These are phyloP conservation scores for Hemiscyllium ocellatum DNA, from an alignment of 2,113 vertebrate genomes.

Conservation along the genomic window DNA sequence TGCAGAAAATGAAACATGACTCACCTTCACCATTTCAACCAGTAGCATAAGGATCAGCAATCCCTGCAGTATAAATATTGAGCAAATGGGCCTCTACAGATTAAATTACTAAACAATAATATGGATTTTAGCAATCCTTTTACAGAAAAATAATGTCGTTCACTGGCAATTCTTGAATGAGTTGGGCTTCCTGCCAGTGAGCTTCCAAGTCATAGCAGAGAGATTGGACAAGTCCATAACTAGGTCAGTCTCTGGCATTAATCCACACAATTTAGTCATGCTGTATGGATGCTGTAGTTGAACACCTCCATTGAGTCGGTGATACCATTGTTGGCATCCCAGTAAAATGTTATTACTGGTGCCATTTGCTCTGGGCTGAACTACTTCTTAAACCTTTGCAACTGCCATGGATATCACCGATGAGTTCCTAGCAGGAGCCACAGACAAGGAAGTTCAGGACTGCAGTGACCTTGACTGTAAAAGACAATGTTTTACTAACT, in stretches of 20 bases:
- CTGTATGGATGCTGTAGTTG: not conserved
- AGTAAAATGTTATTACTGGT: not conserved
- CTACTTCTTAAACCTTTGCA: not conserved
- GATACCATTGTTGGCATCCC: not conserved
- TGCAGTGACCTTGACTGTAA: not conserved
- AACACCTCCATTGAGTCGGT: not conserved
- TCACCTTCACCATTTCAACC: not conserved
- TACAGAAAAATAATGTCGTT: too few species aligned
- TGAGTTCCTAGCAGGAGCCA: not conserved
- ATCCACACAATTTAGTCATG: not conserved
- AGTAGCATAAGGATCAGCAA: too few species aligned
- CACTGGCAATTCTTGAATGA: not conserved
- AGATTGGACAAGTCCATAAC: not conserved
- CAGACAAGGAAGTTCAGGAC: not conserved
- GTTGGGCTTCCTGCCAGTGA: too few species aligned
- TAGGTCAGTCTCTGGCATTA: not conserved
- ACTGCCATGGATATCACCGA: too few species aligned
- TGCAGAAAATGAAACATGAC: not conserved
- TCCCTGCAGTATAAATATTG: not conserved
- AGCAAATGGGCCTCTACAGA: not conserved
- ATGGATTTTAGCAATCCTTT: too few species aligned
- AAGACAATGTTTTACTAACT: not conserved
- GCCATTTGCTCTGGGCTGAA: not conserved
- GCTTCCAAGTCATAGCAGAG: not conserved
- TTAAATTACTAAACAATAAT: not conserved